These are phyloP conservation scores for Myotis yumanensis DNA, from an alignment of 2,113 vertebrate species.

Conservation along the genomic window DNA sequence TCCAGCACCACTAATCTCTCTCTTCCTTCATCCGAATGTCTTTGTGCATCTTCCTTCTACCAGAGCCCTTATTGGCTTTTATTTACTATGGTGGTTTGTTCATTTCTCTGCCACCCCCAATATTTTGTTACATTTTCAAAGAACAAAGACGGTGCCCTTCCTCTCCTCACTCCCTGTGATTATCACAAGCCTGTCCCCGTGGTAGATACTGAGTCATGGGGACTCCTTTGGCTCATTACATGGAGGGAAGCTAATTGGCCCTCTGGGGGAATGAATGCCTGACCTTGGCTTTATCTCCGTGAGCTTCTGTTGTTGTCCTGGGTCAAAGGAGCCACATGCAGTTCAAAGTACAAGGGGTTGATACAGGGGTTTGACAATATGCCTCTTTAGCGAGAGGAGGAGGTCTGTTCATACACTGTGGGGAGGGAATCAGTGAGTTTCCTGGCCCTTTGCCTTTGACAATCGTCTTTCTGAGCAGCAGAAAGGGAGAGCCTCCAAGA, in stretches of 20 bases:
- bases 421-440: constrained; percentile 54
- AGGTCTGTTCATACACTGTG: neutral
- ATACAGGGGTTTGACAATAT: neutral
- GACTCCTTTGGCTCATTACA: constrained; percentile 21
- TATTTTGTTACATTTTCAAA: neutral
- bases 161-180: neutral
- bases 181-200: neutral
- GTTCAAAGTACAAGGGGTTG: constrained; percentile 41
- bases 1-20: neutral
- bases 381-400: constrained; percentile 48
- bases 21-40: neutral
- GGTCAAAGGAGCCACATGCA: constrained; percentile 31
- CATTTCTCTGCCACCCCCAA: neutral
- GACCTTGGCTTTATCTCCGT: constrained; percentile 31
- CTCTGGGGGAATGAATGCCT: neutral
- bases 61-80: neutral
- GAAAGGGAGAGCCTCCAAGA: constrained; percentile 25
- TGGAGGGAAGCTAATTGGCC: constrained; percentile 55
- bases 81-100: neutral
- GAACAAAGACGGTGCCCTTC: neutral
- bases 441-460: constrained; percentile 37
- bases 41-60: neutral
- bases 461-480: constrained; percentile 40
- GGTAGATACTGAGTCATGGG: neutral
- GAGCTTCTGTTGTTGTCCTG: constrained; percentile 49